phyloP scores from a whole-genome alignment of 2,113 vertebrate species.

The Hippopotamus amphibius region DNA sequence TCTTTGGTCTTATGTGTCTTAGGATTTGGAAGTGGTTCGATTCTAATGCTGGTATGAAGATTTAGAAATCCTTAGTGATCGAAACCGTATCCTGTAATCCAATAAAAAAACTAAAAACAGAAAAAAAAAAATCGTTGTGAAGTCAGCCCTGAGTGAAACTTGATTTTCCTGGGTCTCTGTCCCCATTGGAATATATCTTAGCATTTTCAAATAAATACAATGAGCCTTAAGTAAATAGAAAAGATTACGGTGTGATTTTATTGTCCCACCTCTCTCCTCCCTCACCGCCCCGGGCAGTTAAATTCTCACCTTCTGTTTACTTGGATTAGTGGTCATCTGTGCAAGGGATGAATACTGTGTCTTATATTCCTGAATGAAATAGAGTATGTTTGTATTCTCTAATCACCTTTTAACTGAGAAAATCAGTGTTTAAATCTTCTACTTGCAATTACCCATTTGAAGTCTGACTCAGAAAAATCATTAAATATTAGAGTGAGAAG shows the following conservation, averaged over 20 bases:
- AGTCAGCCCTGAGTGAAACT: too few species aligned
- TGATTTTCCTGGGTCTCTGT: background rate
- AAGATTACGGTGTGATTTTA: background rate
- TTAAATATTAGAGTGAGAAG: background rate
- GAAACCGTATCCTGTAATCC: constrained; percentile 64
- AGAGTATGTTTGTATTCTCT: background rate
- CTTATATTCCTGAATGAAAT: background rate
- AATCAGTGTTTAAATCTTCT: background rate
- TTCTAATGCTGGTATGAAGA: constrained; percentile 76
- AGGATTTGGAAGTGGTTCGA: constrained; percentile 81
- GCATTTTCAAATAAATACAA: background rate
- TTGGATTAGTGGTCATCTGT: background rate
- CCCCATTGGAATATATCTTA: background rate
- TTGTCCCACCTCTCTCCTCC: background rate
- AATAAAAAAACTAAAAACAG: background rate
- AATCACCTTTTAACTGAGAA: background rate
- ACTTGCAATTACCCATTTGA: too few species aligned
- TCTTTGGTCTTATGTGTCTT: constrained; percentile 76
- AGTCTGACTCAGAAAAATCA: background rate
- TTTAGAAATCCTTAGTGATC: constrained; percentile 82
- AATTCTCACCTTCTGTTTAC: background rate
- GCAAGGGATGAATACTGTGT: background rate
- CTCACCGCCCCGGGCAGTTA: fast-evolving
- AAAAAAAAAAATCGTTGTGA: background rate
- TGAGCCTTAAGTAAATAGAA: background rate